Conservation (phyloP, 2,113 vertebrate genomes). For the Boulengeromyrus knoepffleri region DNA sequence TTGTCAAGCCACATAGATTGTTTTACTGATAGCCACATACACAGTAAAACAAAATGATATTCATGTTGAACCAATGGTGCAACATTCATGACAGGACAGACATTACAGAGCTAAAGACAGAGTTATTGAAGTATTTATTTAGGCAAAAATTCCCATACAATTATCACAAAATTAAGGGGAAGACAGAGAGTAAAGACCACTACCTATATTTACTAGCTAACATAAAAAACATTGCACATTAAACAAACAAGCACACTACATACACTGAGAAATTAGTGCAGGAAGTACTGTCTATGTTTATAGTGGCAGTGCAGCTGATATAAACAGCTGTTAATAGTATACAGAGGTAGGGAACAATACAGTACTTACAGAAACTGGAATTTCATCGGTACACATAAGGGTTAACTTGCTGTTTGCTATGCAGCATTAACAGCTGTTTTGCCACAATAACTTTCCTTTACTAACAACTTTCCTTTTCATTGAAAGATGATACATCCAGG, state of each 20-base stretch:
- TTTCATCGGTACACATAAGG: not conserved
- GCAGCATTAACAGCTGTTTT: not conserved
- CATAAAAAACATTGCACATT: not conserved
- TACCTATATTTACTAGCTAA: not conserved
- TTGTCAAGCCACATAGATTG: not conserved
- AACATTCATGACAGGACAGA: not conserved
- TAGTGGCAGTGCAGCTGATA: not conserved
- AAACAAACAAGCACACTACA: not conserved
- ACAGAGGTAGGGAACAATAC: not conserved
- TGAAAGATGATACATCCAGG: not conserved
- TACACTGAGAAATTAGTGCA: not conserved
- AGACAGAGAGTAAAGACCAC: not conserved
- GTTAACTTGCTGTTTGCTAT: not conserved
- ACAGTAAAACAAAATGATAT: not conserved
- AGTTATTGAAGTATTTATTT: not conserved
- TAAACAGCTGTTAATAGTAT: not conserved
- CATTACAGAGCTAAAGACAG: not conserved
- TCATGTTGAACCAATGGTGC: not conserved
- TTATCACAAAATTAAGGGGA: not conserved
- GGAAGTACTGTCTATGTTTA: not conserved
- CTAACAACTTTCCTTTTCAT: not conserved
- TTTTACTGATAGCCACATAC: not conserved
- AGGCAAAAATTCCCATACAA: not conserved
- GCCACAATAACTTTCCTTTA: not conserved
- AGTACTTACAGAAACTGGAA: not conserved